phyloP scores from a whole-genome alignment of 2,888 invertebrate species.

The Heliconius sara region DNA sequence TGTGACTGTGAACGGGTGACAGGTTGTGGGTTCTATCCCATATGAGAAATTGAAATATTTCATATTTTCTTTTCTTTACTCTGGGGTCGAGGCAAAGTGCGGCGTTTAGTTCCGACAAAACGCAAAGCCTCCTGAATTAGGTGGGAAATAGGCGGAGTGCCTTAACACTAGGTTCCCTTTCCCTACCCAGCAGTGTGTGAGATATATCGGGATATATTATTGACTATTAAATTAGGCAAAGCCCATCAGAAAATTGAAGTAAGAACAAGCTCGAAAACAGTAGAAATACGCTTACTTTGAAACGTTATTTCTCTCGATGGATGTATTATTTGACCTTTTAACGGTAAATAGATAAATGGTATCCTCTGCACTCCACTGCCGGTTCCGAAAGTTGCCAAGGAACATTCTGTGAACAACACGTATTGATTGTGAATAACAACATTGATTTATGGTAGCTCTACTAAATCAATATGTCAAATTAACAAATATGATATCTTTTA shows the following conservation, averaged over 20 bases:
- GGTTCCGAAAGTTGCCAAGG: slow-evolving; percentile 90
- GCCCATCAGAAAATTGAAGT: no score
- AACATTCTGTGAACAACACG: slow-evolving; percentile 85
- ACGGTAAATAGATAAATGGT: slow-evolving; percentile 93
- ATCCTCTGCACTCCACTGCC: slow-evolving; percentile 89
- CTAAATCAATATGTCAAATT: neutral
- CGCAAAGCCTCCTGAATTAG: no score
- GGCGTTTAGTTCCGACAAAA: no score
- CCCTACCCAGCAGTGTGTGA: neutral
- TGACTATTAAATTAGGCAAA: no score
- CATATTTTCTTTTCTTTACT: no score
- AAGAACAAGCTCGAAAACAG: neutral
- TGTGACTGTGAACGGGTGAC: no score
- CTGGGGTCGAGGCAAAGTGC: no score
- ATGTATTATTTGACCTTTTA: slow-evolving; percentile 94
- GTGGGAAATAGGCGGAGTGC: no score
- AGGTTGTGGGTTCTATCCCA: no score
- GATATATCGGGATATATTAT: neutral
- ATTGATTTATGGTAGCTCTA: neutral
- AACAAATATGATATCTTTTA: neutral
- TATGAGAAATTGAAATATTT: no score
- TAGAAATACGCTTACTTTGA: slow-evolving; percentile 81
- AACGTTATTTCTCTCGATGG: slow-evolving; percentile 94
- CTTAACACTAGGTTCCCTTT: neutral
- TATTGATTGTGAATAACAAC: neutral